These are phyloP conservation scores for Phenganax marumi DNA, from an alignment of 92 coral and sea anemone genomes.

Conservation along the genomic window DNA sequence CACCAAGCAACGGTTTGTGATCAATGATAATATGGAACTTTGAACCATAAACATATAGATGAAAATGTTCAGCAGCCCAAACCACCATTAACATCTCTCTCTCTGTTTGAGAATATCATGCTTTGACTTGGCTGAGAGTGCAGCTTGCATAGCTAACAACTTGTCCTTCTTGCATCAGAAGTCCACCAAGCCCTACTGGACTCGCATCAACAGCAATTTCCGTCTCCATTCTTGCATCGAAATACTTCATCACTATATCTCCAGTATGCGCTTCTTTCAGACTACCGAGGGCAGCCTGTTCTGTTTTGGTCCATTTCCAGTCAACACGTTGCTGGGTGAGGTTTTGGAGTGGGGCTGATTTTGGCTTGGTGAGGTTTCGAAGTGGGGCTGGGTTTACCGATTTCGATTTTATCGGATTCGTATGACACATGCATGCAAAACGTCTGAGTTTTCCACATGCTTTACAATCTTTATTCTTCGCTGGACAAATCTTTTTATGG, in stretches of 20 bases:
- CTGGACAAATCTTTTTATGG: slow-evolving; percentile 51
- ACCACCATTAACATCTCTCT: slow-evolving; percentile 58
- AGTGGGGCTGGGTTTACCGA: slow-evolving; percentile 49
- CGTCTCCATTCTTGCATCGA: slow-evolving; percentile 47
- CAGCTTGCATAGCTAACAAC: slow-evolving; percentile 59
- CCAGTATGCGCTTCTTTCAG: slow-evolving; percentile 54
- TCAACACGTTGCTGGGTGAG: slow-evolving; percentile 46
- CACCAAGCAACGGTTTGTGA: slow-evolving; percentile 56
- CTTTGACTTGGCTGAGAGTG: slow-evolving; percentile 51
- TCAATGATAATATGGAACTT: slow-evolving; percentile 53
- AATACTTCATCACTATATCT: slow-evolving; percentile 57
- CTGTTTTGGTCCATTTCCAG: slow-evolving; percentile 60
- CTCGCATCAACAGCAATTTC: slow-evolving; percentile 59
- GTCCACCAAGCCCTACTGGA: slow-evolving; percentile 61
- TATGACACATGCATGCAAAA: slow-evolving; percentile 52
- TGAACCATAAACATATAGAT: slow-evolving; percentile 52
- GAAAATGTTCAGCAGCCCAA: slow-evolving; percentile 63
- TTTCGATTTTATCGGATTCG: slow-evolving; percentile 37
- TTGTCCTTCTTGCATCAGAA: slow-evolving; percentile 50
- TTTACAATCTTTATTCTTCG: slow-evolving; percentile 51
- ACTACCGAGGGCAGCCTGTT: slow-evolving; percentile 50
- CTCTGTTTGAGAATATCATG: slow-evolving; percentile 52
- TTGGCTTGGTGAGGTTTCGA: slow-evolving; percentile 46
- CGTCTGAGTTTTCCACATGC: slow-evolving; percentile 59
- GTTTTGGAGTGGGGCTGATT: slow-evolving; percentile 52